Evolutionary conservation across 2,113 vertebrate species (phyloP).

Genomic region (Galeopterus variegatus): DNA sequence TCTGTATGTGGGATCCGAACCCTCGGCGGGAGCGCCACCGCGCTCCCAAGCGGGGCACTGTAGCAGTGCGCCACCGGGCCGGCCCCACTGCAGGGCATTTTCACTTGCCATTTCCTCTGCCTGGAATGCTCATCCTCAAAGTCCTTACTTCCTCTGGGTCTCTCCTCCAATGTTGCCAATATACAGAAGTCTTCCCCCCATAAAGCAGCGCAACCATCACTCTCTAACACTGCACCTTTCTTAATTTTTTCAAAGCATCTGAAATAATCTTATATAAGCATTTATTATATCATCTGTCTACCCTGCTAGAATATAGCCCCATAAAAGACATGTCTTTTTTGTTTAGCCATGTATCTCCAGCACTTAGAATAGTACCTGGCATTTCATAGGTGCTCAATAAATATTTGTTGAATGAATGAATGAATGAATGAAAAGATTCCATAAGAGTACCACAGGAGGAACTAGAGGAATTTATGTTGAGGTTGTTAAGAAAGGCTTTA

Average conservation of each 20-base stretch:
- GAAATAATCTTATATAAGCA: neutral
- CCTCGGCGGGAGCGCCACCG: no score
- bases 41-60: no score
- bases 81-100: no score
- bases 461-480: neutral
- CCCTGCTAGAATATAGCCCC: neutral
- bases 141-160: neutral
- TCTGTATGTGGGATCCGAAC: no score
- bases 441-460: neutral
- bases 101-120: neutral
- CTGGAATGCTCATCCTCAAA: neutral
- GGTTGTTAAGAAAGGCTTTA: neutral
- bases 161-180: neutral
- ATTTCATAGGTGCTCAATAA: conserved; percentile 8
- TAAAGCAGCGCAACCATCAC: neutral
- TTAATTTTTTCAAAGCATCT: conserved; percentile 31
- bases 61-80: no score
- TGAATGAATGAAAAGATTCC: neutral
- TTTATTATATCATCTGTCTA: neutral
- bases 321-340: neutral
- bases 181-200: neutral
- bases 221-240: neutral
- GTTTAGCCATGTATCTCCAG: neutral
- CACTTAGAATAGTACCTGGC: neutral
- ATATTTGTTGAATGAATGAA: neutral